These are phyloP conservation scores for Myotis pilosus DNA, from an alignment of 2,797 vertebrate species.

Conservation along the genomic window DNA sequence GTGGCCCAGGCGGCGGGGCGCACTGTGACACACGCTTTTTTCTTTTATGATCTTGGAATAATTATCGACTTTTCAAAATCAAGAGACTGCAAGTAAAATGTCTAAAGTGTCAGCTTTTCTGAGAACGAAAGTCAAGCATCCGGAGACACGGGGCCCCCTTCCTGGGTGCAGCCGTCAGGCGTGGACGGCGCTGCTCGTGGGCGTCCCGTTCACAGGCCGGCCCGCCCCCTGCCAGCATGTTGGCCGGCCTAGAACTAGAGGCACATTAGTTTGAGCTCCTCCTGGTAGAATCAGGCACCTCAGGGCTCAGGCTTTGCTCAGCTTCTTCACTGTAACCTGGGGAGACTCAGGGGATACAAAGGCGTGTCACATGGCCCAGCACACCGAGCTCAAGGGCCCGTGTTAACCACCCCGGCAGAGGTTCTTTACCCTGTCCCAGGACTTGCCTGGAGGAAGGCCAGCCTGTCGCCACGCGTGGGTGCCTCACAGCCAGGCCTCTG, in stretches of 20 bases:
- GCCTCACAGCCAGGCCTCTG: neutral
- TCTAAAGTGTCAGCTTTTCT: constrained; percentile 39
- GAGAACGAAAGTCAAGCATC: neutral
- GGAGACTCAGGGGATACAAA: neutral
- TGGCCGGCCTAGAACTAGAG: neutral
- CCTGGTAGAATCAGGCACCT: neutral
- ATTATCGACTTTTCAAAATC: neutral
- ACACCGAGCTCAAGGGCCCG: neutral
- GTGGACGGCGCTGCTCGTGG: neutral
- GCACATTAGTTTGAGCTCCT: neutral
- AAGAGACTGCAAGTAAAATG: constrained; percentile 20
- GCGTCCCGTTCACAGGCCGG: neutral
- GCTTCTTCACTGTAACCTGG: neutral
- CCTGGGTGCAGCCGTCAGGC: neutral
- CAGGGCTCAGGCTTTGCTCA: neutral
- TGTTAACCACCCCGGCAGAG: neutral
- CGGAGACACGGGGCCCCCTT: neutral
- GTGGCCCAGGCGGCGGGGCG: neutral
- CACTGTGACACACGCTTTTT: neutral
- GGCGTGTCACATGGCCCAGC: neutral
- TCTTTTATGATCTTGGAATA: neutral
- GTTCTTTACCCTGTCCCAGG: neutral
- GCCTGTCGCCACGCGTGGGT: neutral
- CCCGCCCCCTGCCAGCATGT: neutral
- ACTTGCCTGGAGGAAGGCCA: neutral